A percentile compares a stretch with the other conserved stretches of the same genome.
These are phyloP conservation scores for Diachasmimorpha longicaudata DNA, from an alignment of 1,140 invertebrate genomes.

Conservation along the genomic window DNA sequence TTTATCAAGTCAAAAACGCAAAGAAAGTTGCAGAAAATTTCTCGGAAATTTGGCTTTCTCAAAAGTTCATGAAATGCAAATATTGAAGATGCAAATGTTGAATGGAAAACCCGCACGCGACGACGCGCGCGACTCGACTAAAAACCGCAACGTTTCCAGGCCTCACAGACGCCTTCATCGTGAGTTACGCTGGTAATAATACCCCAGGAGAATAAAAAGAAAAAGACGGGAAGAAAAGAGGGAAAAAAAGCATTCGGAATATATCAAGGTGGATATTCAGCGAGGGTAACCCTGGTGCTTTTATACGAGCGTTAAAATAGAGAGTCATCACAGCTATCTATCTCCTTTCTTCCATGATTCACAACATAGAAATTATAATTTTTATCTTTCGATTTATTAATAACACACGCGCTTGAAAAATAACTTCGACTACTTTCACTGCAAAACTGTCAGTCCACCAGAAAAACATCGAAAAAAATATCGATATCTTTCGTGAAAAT, in stretches of 20 bases:
- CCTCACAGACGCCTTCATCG: not conserved
- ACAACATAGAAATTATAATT: not conserved
- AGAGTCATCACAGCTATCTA: not conserved
- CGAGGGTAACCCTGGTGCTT: not conserved
- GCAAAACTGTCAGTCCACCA: too few relatives aligned
- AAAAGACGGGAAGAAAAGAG: not conserved
- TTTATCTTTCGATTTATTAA: not conserved
- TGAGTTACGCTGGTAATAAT: slow-evolving; percentile 1
- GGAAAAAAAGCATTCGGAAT: not conserved
- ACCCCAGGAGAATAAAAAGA: not conserved
- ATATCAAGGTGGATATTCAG: not conserved
- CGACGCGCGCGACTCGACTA: not conserved
- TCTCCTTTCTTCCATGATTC: not conserved
- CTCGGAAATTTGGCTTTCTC: not conserved
- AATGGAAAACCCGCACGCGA: not conserved
- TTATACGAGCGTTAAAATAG: not conserved
- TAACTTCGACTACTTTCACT: too few relatives aligned
- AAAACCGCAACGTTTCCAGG: not conserved
- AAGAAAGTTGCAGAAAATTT: too few relatives aligned
- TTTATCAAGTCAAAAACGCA: too few relatives aligned
- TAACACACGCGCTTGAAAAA: not conserved
- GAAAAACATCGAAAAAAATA: too few relatives aligned
- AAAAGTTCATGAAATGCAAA: not conserved
- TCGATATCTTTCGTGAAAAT: too few relatives aligned
- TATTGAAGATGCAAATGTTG: not conserved